Evolutionary conservation across 2,113 vertebrate genomes (phyloP), one percentile per base, ranked within the genome.

Genomic region (Oxyruncus cristatus): DNA sequence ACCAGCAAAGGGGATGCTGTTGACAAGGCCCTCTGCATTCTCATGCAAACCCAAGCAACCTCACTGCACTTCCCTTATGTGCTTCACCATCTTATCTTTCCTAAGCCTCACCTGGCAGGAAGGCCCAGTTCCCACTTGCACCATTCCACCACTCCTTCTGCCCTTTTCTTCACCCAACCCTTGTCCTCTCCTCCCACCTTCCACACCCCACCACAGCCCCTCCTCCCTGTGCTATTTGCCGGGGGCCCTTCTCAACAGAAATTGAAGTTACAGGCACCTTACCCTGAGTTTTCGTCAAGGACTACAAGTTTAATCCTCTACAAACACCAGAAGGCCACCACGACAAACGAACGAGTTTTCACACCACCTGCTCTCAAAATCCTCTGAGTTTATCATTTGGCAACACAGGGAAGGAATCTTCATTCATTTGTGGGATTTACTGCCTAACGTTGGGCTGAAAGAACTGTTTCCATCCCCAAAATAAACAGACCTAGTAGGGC

Each of bases 391-490:
- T 24, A 56, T 35, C 8, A 9, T 35, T 8, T 32, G 22, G 23
- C 1, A 9, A 71, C 50, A 28, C 0, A 14, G 50, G 33, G 52
- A 71, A 79, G 12, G 22, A 50, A 41, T 12, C 22, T 63, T 55
- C 0, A 0, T 28, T 50, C 5, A 9, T 12, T 20, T 37, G 28
- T 19, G 41, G 65, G 58, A 41, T 71, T 65, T 56, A 39, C 30
- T 33, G 24, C 63, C 44, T 37, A 49, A 58, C 16, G 52, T 8
- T 53, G 47, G 32, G 35, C 70, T 78, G 35, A 58, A 85, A n/a
- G 35, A 76, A 68, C 24, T 35, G 21, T 4, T 47, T 58, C 41
- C 33, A 18, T 17, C 30, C 50, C 41, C 61, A 71, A 78, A 66
- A 78, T 68, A 47, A 73, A 65, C 28, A 81, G 46, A 39, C 23